Base-by-base conservation (phyloP, 2,888 invertebrate species). In the Drosophila basisetae region DNA sequence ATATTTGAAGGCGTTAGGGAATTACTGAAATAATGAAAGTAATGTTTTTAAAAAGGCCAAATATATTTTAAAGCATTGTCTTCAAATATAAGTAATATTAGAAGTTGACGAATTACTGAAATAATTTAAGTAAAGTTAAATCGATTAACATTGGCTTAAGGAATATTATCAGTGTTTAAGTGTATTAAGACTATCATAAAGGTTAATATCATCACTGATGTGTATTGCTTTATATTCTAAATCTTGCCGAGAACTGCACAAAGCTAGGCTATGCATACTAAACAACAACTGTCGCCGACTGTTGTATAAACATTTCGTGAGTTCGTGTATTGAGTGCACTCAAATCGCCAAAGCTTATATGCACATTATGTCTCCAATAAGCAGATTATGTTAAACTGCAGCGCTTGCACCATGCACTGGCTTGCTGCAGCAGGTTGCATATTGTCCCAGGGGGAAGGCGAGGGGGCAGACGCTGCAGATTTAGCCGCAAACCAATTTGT, bases 361-460 rank as follows among this genome's bases (percentile, higher is more conserved):
- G 31, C 49, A 35, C 53, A 66, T 78, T 56, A 61, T 69, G 75
- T 66, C 7, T 35, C 54, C 58, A 68, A 58, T 72, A 73, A 77
- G 58, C 63, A 74, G 69, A 74, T 66, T 66, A 66, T 31, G 67
- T 28, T 59, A 73, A 78, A 68, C 52, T 68, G 75, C 50, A 39
- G 59, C 55, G 68, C 39, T 65, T 75, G 75, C 64, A 60, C 39
- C 53, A 59, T 54, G 49, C 49, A 25, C 43, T 66, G 47, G 54
- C 61, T 50, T 69, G 60, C 52, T 16, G 33, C 52, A 43, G 33
- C 54, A 52, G 41, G 73, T 61, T 63, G 74, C 62, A 56, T 41
- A 30, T 64, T 53, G 39, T 39, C 47, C 25, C 39, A 25, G 58
- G 25, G 30, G 35, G 33, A 39, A 10, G 13, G 56, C 30, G 30